Percentiles rank a stretch among this genome's conserved stretches.
Evolutionary conservation across 2,113 vertebrate species (phyloP).

Genomic region (Hypomesus transpacificus): DNA sequence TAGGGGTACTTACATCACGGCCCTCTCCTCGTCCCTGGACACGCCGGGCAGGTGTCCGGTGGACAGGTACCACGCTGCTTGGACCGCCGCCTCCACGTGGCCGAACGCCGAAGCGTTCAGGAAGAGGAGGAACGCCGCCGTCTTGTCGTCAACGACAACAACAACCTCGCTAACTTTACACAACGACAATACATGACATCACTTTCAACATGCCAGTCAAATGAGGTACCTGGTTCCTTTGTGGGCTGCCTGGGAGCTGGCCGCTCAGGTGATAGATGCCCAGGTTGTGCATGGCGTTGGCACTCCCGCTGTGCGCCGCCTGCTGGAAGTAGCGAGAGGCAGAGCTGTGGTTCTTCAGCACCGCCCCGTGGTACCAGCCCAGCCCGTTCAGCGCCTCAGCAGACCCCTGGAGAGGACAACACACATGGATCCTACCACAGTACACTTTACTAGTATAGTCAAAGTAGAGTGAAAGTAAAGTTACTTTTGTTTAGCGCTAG

Average conservation of each 20-base stretch:
- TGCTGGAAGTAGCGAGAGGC: slow-evolving; percentile 79
- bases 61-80: slow-evolving; percentile 80
- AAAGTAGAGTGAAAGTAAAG: too few species aligned
- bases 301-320: slow-evolving; percentile 81
- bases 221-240: slow-evolving; percentile 78
- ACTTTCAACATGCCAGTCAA: too few species aligned
- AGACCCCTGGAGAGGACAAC: slow-evolving; percentile 74
- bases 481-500: too few species aligned
- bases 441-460: not conserved
- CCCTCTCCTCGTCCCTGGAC: slow-evolving; percentile 77
- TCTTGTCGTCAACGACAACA: slow-evolving; percentile 47
- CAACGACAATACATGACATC: not conserved
- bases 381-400: slow-evolving; percentile 85
- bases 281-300: slow-evolving; percentile 84
- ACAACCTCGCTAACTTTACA: too few species aligned
- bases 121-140: slow-evolving; percentile 80
- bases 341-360: slow-evolving; percentile 73
- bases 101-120: slow-evolving; percentile 80
- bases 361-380: slow-evolving; percentile 88
- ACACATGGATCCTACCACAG: slow-evolving; percentile 27
- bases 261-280: slow-evolving; percentile 81
- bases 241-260: slow-evolving; percentile 65
- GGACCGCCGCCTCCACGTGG: slow-evolving; percentile 79
- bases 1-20: slow-evolving; percentile 78
- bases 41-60: slow-evolving; percentile 80